Evolutionary conservation across 2,113 vertebrate species (phyloP), one percentile per base, ranked within the genome.

Genomic region (Toxostoma redivivum): DNA sequence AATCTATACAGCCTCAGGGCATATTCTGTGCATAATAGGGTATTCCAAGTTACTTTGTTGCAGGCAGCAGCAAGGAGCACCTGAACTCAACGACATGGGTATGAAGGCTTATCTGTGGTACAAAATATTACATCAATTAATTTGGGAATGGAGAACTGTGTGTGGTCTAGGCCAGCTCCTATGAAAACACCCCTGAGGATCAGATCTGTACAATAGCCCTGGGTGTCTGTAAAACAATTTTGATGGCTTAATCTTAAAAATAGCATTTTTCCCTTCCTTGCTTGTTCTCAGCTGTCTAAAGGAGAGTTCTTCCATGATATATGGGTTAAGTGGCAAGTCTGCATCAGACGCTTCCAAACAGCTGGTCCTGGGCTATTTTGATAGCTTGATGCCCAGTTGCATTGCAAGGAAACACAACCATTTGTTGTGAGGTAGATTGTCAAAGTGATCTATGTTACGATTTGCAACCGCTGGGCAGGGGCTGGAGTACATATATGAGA

Each of bases 1-100:
- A 66, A 50, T 54, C 21, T 30, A 2, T 73, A 58, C 5, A 65
- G 10, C 37, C 48, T 87, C 21, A 72, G 54, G 61, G 5, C 13
- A 13, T 60, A 12, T 0, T 53, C 1, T 38, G 19, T 19, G 6
- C 0, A 0, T 38, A 45, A 65, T 22, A 12, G 15, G 1, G 3
- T 79, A 10, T 86, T 92, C 22, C 48, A 42, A 37, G 22, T 70
- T 61, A 48, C 19, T 86, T 58, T 66, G 45, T 51, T 83, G 25
- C 20, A 82, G 31, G 25, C 24, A 79, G 22, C 15, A 74, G 17
- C 9, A 25, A 76, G 69, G 23, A 89, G 15, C 11, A 10, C n/a
- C 69, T 93, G 53, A 53, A 47, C 25, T 76, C 40, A 53, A 21
- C 40, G 19, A 35, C 12, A 13, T 27, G 8, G 18, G 40, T 88